These are phyloP conservation scores for Stictonetta naevosa DNA, from an alignment of 2,113 vertebrate genomes.

Conservation along the genomic window DNA sequence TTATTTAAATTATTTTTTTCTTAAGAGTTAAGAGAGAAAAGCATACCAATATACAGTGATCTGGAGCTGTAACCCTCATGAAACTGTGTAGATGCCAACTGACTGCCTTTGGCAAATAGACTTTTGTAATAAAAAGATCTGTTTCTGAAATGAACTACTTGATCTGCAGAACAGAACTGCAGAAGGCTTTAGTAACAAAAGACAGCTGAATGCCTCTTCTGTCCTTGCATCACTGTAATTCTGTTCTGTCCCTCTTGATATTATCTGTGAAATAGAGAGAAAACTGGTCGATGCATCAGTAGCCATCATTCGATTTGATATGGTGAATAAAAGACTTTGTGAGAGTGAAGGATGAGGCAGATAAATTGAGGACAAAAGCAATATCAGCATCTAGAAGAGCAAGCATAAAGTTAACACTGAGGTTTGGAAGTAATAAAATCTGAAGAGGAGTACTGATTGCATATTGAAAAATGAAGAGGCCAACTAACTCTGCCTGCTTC, in stretches of 20 bases:
- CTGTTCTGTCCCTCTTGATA: background rate
- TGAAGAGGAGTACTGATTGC: background rate
- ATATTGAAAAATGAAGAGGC: background rate
- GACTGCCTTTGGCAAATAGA: background rate
- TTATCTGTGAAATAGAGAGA: constrained; percentile 19
- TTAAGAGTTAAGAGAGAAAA: background rate
- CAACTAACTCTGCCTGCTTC: background rate
- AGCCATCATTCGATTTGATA: constrained; percentile 2
- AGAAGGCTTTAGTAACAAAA: background rate
- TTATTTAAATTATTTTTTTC: background rate
- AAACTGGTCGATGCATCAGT: background rate
- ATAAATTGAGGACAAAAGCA: constrained; percentile 20
- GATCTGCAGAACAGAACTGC: background rate
- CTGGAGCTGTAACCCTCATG: background rate
- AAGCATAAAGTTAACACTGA: background rate
- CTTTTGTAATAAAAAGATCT: background rate
- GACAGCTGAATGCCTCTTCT: background rate
- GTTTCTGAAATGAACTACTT: background rate
- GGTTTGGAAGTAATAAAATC: background rate
- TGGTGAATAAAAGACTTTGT: background rate
- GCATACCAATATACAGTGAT: background rate
- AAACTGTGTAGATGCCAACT: background rate
- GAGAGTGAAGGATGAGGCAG: background rate
- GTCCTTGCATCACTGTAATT: background rate
- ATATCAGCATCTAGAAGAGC: background rate